Evolutionary conservation across 2,797 vertebrate genomes (phyloP).

Genomic region (Sebastes umbrosus): DNA sequence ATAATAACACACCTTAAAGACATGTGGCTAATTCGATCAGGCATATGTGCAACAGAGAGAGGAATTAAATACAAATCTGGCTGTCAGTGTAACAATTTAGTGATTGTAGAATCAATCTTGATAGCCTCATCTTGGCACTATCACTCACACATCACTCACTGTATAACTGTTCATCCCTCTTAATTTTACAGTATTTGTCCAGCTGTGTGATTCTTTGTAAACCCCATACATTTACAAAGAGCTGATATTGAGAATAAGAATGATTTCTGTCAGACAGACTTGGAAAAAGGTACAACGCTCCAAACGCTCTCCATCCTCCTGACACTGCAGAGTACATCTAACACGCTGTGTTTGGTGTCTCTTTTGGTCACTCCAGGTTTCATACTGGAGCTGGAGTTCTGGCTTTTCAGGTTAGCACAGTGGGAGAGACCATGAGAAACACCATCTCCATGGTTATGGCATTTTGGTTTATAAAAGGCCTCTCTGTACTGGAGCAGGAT

Average conservation of each 20-base stretch:
- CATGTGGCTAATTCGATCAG: not conserved
- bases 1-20: not conserved
- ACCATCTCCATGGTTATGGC: constrained; percentile 46
- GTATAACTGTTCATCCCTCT: not conserved
- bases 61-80: not conserved
- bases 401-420: constrained; percentile 28
- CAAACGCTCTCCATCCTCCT: not conserved
- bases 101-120: not conserved
- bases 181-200: not conserved
- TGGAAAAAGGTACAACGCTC: not conserved
- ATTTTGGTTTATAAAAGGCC: constrained; percentile 51
- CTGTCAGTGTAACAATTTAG: not conserved
- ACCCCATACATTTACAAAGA: not conserved
- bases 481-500: constrained; percentile 27
- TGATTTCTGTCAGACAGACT: not conserved
- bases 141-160: not conserved
- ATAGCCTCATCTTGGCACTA: not conserved
- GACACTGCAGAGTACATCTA: not conserved
- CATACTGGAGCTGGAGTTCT: not conserved
- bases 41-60: not conserved
- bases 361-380: not conserved
- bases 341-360: not conserved
- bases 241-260: not conserved
- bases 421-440: constrained; percentile 19
- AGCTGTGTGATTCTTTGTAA: not conserved